Evolutionary conservation across 2,888 invertebrate genomes (phyloP), one percentile per base, ranked within the genome.

Genomic region (Julus scandinavius): DNA sequence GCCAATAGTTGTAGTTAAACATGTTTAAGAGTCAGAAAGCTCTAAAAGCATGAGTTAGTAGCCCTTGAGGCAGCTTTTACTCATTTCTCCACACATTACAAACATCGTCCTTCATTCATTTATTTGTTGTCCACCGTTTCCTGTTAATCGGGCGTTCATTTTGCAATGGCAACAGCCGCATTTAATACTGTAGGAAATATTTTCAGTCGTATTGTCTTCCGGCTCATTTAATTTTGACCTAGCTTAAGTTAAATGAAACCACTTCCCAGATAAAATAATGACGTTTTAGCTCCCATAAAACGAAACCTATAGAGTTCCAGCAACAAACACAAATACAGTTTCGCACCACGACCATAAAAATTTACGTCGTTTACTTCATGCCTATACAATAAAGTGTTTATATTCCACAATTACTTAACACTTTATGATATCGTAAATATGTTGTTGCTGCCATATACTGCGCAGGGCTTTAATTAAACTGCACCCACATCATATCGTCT

Each of bases 201-300:
- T 72, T 72, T 72, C 72, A 29, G 72, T 20, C 72, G 20, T 72
- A 72, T 72, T 72, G 72, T 72, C 72, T 72, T 72, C 29, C 72
- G 72, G 29, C 72, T 72, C 72, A 72, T 72, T 72, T 72, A 72
- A 72, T 72, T 72, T 72, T 72, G 72, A 72, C 72, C 72, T 29
- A 72, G 29, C 72, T 72, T 72, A 72, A 72, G 72, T 72, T 72
- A 72, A 72, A 72, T 29, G 72, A 29, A 72, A 72, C 72, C 72
- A 72, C 72, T 72, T 72, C 29, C 72, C 72, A 72, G 72, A 72
- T 72, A 72, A 72, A 72, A 72, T 72, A 72, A 72, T 72, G 72
- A 72, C 72, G 72, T 72, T 72, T 72, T 72, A 72, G 72, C 72
- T 72, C 72, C 72, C 72, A 72, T 72, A 72, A 72, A 72, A 20